phyloP scores from a whole-genome alignment of 2,113 vertebrate species.

The Mugil cephalus region DNA sequence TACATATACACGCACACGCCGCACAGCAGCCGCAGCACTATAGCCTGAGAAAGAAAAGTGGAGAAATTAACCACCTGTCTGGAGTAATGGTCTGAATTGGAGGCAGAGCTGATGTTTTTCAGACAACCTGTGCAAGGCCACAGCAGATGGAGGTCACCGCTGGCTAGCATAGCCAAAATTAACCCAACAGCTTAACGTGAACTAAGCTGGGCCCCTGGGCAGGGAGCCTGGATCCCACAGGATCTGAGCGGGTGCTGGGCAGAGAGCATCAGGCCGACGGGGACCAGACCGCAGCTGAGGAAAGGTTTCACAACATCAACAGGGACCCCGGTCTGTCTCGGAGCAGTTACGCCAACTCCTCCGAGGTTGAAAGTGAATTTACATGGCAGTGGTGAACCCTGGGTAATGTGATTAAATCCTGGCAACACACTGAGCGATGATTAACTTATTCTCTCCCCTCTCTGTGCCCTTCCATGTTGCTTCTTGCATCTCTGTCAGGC shows the following conservation, averaged over 20 bases:
- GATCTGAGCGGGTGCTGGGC: conserved; percentile 36
- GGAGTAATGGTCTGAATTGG: conserved; percentile 45
- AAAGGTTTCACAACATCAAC: conserved; percentile 35
- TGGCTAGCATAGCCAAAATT: conserved; percentile 64
- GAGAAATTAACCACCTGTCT: conserved; percentile 67
- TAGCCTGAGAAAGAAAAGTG: conserved; percentile 30
- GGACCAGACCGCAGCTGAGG: conserved; percentile 50
- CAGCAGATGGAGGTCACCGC: conserved; percentile 70
- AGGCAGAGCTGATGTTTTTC: conserved; percentile 59
- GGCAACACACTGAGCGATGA: conserved; percentile 74
- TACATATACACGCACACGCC: conserved; percentile 42
- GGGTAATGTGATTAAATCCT: conserved; percentile 78
- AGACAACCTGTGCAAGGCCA: conserved; percentile 55
- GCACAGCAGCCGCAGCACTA: conserved; percentile 45
- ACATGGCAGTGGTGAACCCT: conserved; percentile 71
- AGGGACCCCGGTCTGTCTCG: conserved; percentile 31
- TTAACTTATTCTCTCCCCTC: conserved; percentile 82
- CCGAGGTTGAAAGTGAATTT: conserved; percentile 63
- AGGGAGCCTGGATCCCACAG: conserved; percentile 47
- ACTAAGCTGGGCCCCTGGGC: conserved; percentile 59
- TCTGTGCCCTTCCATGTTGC: conserved; percentile 65
- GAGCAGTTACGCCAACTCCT: conserved; percentile 43
- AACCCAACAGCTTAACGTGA: conserved; percentile 59
- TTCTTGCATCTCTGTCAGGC: conserved; percentile 78
- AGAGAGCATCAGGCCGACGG: conserved; percentile 27